Evolutionary conservation across 1,140 invertebrate species (phyloP).

Genomic region (Caenorhabditis remanei): DNA sequence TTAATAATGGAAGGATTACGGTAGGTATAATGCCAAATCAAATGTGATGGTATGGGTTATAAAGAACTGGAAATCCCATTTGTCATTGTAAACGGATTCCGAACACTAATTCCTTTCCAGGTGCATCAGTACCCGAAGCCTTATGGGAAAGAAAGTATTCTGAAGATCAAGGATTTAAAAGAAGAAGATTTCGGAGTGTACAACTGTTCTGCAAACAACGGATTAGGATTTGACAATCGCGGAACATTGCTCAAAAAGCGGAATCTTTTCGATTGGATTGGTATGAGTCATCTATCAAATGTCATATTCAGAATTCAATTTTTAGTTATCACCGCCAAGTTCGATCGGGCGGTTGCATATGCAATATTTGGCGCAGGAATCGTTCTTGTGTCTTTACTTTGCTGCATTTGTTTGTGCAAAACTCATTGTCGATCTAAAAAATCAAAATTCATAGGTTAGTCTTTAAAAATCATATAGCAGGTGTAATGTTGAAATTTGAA

Average conservation of each 20-base stretch:
- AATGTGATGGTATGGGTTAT: too few species aligned
- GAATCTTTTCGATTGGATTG: slow-evolving; percentile 58
- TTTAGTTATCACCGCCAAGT: slow-evolving; percentile 49
- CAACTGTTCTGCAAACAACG: slow-evolving; percentile 71
- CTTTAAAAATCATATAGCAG: neutral
- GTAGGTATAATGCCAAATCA: neutral
- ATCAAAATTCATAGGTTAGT: slow-evolving; percentile 58
- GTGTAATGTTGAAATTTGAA: neutral
- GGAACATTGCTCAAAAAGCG: slow-evolving; percentile 58
- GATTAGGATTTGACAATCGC: slow-evolving; percentile 65
- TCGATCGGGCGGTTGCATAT: slow-evolving; percentile 44
- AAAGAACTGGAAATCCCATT: too few species aligned
- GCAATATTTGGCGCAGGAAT: slow-evolving; percentile 52
- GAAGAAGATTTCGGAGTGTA: slow-evolving; percentile 68
- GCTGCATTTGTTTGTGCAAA: slow-evolving; percentile 51
- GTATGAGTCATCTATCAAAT: neutral
- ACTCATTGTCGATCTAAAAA: slow-evolving; percentile 34
- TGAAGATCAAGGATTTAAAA: slow-evolving; percentile 66
- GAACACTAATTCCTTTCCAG: slow-evolving; percentile 55
- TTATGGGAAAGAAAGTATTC: slow-evolving; percentile 68
- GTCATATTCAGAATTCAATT: neutral
- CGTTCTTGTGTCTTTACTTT: slow-evolving; percentile 60
- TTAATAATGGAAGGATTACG: slow-evolving; percentile 60
- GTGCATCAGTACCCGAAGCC: slow-evolving; percentile 66
- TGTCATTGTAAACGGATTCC: neutral